A percentile compares a stretch with the other conserved stretches of the same genome.
Conservation (phyloP, 2,888 invertebrate genomes). For the Cataglyphis albicans region DNA sequence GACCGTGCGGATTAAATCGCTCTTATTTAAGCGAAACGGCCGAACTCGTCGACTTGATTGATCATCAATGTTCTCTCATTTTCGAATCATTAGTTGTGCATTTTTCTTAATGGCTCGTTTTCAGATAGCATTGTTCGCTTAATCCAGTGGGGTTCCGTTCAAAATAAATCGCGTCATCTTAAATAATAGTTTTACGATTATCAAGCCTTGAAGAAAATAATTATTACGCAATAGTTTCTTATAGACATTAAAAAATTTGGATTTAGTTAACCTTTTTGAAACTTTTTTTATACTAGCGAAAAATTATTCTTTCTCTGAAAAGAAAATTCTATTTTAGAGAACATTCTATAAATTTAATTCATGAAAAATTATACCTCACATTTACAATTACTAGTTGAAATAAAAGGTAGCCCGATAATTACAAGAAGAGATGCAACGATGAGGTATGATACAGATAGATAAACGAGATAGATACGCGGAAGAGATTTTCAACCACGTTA, state of each 20-base stretch:
- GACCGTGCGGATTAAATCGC: slow-evolving; percentile 29
- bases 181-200: not conserved
- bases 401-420: not conserved
- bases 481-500: not conserved
- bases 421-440: not conserved
- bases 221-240: not conserved
- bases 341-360: not conserved
- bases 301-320: not conserved
- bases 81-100: slow-evolving; percentile 1
- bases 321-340: not conserved
- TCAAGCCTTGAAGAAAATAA: not conserved
- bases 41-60: slow-evolving; percentile 9
- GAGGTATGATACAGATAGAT: slow-evolving; percentile 27
- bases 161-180: not conserved
- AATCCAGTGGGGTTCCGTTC: not conserved
- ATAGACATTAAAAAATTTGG: not conserved
- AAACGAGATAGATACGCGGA: slow-evolving; percentile 24
- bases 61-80: not conserved
- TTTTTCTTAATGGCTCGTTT: not conserved
- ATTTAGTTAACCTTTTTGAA: not conserved
- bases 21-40: slow-evolving; percentile 30
- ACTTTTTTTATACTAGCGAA: not conserved
- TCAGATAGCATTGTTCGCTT: slow-evolving; percentile 1
- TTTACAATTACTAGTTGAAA: not conserved
- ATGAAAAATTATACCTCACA: not conserved